phyloP scores from a whole-genome alignment of 2,113 vertebrate species.

The Silurus meridionalis region DNA sequence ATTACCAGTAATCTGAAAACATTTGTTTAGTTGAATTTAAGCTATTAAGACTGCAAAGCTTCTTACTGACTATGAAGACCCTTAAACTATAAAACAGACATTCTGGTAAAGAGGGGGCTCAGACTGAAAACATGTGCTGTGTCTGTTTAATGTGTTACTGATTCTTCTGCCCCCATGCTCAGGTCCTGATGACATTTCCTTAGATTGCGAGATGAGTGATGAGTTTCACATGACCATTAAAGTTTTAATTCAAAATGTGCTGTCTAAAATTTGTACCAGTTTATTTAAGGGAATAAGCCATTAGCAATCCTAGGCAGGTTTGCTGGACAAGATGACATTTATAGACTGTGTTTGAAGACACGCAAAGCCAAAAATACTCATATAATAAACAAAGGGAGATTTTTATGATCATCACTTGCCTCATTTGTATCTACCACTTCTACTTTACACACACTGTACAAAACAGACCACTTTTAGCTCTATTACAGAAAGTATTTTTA shows the following conservation, averaged over 20 bases:
- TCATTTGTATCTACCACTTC: constrained; percentile 7
- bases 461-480: constrained; percentile 14
- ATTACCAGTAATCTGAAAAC: neutral
- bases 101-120: neutral
- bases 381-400: constrained; percentile 38
- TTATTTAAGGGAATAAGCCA: constrained; percentile 19
- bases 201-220: constrained; percentile 7
- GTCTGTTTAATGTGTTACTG: constrained; percentile 28
- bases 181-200: constrained; percentile 34
- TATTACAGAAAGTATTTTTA: constrained; percentile 35
- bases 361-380: constrained; percentile 10
- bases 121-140: constrained; percentile 12
- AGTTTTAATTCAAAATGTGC: constrained; percentile 8
- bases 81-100: constrained; percentile 22
- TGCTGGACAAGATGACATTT: constrained; percentile 19
- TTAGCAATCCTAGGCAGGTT: constrained; percentile 16
- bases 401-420: constrained; percentile 8
- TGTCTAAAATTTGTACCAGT: constrained; percentile 1
- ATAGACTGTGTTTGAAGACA: constrained; percentile 11
- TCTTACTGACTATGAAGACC: neutral
- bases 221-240: constrained; percentile 15
- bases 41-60: too few relatives aligned
- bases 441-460: neutral
- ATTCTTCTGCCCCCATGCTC: constrained; percentile 10
- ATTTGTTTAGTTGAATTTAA: neutral